Base-by-base conservation (phyloP, 2,113 vertebrate species). In the cattle (Bos taurus) region DNA sequence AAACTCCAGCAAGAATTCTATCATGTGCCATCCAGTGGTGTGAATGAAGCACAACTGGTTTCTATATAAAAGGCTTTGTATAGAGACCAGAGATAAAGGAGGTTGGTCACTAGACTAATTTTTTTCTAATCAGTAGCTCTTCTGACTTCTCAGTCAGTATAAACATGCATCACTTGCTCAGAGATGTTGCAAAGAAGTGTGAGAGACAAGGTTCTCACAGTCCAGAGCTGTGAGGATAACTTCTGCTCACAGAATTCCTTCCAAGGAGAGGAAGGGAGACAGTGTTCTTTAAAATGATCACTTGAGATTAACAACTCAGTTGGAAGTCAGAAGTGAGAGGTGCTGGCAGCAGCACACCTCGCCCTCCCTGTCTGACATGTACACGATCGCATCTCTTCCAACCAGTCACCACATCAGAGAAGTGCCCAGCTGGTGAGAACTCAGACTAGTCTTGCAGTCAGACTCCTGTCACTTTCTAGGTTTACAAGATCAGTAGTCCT, bases 401-500 rank as follows among this genome's bases (percentile, higher is more conserved):
- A 46, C 19, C 33, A 94, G 48, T 59, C 64, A 36, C 28, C 36
- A 67, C 26, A 57, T 36, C 33, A 59, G 59, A 84, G 54, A 64
- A 77, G 40, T 54, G 15, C 60, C 83, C 46, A 89, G 57, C 36
- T 86, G 56, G 50, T 57, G 30, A 94, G 52, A 52, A 78, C 11
- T 77, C 57, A 92, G 59, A 91, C 25, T 67, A 57, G 59, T 36
- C n/a, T 91, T 88, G 13, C 19, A 94, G 28, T 91, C 88, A 91
- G 71, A n/a, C 80, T 52, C 33, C 56, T 77, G 50, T 80, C 56
- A 86, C 78, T 95, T 95, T 81, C 95, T 92, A 94, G 43, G 54
- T 90, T 97, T 91, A 96, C 2, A 57, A 90, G 56, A 94, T 80
- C 30, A 87, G 71, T n/a, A 81, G 52, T 52, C 96, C 28, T 82